Evolutionary conservation across 2,888 invertebrate genomes (phyloP).

Genomic region (Cyaniris semiargus): DNA sequence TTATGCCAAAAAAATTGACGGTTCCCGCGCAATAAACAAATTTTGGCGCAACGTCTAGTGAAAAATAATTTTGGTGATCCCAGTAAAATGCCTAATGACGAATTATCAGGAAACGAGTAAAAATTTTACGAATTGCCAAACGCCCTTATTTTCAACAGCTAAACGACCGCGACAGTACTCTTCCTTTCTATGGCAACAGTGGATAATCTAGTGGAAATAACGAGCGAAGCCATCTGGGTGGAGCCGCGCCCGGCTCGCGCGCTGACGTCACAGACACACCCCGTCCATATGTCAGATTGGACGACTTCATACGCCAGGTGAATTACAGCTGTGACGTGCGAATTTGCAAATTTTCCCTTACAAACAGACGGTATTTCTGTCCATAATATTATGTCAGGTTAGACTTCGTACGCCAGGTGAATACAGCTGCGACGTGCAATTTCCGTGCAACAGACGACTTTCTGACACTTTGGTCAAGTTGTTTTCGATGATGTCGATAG

Average conservation of each 20-base stretch:
- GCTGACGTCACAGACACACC: slow-evolving; percentile 8
- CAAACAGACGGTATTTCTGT: not conserved
- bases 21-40: no score
- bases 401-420: no score
- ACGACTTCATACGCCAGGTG: not conserved
- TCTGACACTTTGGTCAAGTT: no score
- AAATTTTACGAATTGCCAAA: not conserved
- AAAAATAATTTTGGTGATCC: no score
- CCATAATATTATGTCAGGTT: no score
- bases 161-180: not conserved
- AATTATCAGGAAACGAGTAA: no score
- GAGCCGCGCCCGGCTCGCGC: slow-evolving; percentile 12
- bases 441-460: no score
- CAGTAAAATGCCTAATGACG: no score
- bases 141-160: not conserved
- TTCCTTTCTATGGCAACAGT: not conserved
- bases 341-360: not conserved
- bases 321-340: not conserved
- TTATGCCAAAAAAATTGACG: no score
- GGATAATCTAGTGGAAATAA: not conserved
- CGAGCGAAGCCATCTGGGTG: not conserved
- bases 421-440: no score
- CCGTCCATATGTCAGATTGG: slow-evolving; percentile 8
- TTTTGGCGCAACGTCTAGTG: no score
- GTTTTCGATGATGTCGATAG: no score